Conservation (phyloP, 2,113 vertebrate genomes). For the Oriolus oriolus region DNA sequence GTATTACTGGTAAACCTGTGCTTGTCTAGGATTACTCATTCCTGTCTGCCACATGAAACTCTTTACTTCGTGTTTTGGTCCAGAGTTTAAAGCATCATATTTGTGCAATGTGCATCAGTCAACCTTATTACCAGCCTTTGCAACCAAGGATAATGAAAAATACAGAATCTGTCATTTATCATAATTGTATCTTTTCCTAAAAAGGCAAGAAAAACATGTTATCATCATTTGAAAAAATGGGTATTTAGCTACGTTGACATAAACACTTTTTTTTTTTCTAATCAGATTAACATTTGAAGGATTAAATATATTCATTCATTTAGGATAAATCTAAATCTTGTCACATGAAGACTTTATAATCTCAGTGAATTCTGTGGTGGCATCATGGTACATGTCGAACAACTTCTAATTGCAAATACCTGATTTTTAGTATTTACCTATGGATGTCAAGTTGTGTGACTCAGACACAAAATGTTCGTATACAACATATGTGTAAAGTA, state of each 20-base stretch:
- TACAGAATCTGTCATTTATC: background rate
- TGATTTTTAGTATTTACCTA: background rate
- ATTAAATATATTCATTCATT: background rate
- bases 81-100: background rate
- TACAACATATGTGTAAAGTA: background rate
- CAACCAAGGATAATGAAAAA: background rate
- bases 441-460: background rate
- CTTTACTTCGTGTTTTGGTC: background rate
- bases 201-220: background rate
- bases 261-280: background rate
- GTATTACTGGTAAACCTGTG: background rate
- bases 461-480: background rate
- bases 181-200: background rate
- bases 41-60: background rate
- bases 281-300: background rate
- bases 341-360: background rate
- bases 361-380: background rate
- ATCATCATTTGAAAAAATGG: background rate
- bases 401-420: background rate
- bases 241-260: background rate
- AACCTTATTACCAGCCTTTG: background rate
- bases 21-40: background rate
- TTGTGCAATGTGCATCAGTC: background rate
- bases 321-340: background rate
- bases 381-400: background rate